phyloP scores from a whole-genome alignment of 2,888 invertebrate species.

The Bhutanitis thaidina region DNA sequence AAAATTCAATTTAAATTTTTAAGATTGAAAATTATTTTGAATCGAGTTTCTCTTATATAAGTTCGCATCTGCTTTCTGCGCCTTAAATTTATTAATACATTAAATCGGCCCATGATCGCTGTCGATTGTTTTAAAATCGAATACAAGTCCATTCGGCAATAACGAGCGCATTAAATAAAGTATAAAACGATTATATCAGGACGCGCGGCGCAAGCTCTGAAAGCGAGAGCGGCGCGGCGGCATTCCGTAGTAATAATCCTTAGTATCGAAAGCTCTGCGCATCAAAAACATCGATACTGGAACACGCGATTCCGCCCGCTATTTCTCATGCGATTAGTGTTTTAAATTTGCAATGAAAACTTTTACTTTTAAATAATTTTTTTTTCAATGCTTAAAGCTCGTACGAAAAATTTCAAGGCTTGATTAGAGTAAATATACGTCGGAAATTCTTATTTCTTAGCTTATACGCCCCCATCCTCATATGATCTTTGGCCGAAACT shows the following conservation, averaged over 20 bases:
- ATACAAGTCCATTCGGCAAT: constrained; percentile 30
- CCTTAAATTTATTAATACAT: constrained; percentile 10
- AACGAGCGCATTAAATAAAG: constrained; percentile 49
- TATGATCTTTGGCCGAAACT: constrained; percentile 33
- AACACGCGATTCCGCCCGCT: constrained; percentile 28
- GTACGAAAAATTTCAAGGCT: no score
- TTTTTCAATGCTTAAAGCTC: no score
- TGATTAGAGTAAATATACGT: background rate
- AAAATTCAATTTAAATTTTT: no score
- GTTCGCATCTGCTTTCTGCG: background rate
- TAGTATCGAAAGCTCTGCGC: constrained; percentile 43
- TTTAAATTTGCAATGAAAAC: no score
- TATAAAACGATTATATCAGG: constrained; percentile 52
- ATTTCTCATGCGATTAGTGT: no score
- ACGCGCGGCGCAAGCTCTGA: constrained; percentile 40
- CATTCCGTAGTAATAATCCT: constrained; percentile 72
- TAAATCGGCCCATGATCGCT: constrained; percentile 13
- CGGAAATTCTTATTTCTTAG: constrained; percentile 30
- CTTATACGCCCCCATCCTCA: constrained; percentile 21
- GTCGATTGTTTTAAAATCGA: constrained; percentile 23
- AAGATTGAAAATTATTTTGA: background rate
- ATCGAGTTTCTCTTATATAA: background rate
- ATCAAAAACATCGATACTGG: constrained; percentile 36
- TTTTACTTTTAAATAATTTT: no score
- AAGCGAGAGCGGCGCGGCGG: constrained; percentile 67